Conservation (phyloP, 2,888 invertebrate genomes). For the Apantesis nais region DNA sequence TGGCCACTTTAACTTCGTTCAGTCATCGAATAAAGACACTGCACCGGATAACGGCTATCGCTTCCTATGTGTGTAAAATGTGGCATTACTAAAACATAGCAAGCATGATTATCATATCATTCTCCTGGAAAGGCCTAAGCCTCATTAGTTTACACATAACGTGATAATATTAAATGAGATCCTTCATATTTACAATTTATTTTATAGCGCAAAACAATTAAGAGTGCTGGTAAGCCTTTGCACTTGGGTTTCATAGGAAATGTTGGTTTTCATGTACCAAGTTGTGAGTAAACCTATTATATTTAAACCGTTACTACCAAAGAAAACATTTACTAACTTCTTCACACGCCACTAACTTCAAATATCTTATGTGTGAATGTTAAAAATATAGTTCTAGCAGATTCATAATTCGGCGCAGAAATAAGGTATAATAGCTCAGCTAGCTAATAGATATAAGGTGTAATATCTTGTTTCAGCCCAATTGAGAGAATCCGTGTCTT, state of each 20-base stretch:
- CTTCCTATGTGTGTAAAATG: constrained; percentile 3
- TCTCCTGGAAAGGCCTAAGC: neutral
- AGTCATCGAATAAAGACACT: neutral
- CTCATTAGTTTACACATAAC: neutral
- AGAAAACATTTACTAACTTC: no score
- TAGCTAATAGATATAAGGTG: no score
- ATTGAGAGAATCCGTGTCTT: neutral
- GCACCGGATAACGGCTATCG: neutral
- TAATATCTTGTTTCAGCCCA: neutral
- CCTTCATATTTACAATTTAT: neutral
- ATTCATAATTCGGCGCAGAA: neutral
- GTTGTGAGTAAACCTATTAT: neutral
- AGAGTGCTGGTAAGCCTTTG: neutral
- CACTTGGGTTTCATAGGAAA: neutral
- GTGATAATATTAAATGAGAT: neutral
- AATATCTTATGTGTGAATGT: neutral
- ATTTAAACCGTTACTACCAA: neutral
- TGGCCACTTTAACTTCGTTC: constrained; percentile 17
- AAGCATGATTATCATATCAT: neutral
- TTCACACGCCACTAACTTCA: no score
- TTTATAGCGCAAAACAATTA: neutral
- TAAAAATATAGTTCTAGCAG: neutral
- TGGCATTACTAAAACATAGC: neutral
- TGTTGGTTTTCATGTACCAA: neutral
- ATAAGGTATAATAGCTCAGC: neutral